Conservation (phyloP, 2,113 vertebrate genomes). For the Cranoglanis bouderius region DNA sequence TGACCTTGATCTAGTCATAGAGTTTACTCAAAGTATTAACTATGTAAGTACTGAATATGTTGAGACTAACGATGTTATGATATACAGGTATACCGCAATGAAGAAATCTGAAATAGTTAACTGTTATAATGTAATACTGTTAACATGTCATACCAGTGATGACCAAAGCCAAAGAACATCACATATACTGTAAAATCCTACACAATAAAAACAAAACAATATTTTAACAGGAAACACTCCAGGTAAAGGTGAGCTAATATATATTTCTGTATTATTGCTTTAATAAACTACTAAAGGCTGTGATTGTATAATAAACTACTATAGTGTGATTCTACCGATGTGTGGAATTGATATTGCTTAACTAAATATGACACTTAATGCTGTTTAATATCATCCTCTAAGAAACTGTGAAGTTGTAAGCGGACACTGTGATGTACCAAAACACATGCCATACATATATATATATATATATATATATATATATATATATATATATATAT, state of each 20-base stretch:
- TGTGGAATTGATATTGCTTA: not conserved
- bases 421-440: not conserved
- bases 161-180: not conserved
- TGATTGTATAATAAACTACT: not conserved
- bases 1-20: not conserved
- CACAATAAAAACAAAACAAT: not conserved
- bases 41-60: not conserved
- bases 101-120: not conserved
- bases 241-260: not conserved
- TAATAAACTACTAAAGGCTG: not conserved
- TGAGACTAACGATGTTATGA: not conserved
- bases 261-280: not conserved
- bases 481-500: too few species aligned
- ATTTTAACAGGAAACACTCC: not conserved
- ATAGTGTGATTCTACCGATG: not conserved
- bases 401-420: not conserved
- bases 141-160: not conserved
- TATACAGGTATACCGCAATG: not conserved
- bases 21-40: not conserved
- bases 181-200: not conserved
- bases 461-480: too few species aligned
- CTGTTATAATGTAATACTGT: too few species aligned
- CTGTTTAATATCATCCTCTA: not conserved
- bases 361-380: not conserved
- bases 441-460: not conserved